phyloP scores from a whole-genome alignment of 2,113 vertebrate species.

The Tetrax tetrax region DNA sequence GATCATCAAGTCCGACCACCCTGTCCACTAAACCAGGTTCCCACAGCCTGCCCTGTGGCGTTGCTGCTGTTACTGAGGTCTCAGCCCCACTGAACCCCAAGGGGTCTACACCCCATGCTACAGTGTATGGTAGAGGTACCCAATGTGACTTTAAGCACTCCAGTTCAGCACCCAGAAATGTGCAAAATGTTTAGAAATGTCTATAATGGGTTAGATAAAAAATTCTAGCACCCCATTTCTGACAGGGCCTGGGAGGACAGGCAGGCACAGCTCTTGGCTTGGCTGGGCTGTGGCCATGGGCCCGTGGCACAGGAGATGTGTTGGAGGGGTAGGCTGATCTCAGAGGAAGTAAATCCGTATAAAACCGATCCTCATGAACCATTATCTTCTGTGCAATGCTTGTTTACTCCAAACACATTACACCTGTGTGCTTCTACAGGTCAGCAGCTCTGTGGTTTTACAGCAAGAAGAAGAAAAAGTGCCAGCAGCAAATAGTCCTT shows the following conservation, averaged over 20 bases:
- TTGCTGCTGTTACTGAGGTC: neutral
- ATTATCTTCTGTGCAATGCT: neutral
- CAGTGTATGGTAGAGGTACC: neutral
- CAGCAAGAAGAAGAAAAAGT: neutral
- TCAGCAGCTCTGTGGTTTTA: neutral
- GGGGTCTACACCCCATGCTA: neutral
- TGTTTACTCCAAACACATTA: accelerated
- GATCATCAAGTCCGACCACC: no score
- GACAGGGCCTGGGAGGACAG: neutral
- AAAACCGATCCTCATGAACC: neutral
- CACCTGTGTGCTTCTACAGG: neutral
- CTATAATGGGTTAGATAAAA: neutral
- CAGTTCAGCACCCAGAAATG: neutral
- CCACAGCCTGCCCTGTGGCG: neutral
- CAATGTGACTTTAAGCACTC: neutral
- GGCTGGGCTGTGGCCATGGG: no score
- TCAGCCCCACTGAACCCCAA: neutral
- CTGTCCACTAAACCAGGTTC: no score
- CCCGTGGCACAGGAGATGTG: no score
- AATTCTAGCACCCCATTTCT: neutral
- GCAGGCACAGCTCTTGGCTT: neutral
- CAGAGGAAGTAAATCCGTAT: neutral
- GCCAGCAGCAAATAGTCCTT: neutral
- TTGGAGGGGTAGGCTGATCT: neutral
- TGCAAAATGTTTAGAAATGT: neutral